Conservation (phyloP, 2,113 vertebrate species). For the Eretmochelys imbricata region DNA sequence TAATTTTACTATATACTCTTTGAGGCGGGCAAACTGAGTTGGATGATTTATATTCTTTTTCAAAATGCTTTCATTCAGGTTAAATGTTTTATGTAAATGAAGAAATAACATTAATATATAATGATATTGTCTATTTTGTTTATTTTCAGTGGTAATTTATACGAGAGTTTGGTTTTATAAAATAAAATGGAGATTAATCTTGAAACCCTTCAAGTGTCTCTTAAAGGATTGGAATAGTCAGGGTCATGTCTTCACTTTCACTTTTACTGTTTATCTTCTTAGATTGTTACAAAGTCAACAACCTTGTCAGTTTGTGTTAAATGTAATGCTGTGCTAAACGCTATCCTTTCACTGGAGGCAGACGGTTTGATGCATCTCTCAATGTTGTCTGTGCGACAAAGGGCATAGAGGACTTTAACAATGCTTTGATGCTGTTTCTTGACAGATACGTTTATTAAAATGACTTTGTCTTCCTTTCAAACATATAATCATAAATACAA, state of each 20-base stretch:
- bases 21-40: neutral
- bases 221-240: neutral
- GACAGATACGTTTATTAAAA: constrained; percentile 30
- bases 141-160: neutral
- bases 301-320: constrained; percentile 22
- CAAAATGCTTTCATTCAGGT: neutral
- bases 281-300: constrained; percentile 7
- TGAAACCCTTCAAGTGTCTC: neutral
- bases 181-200: neutral
- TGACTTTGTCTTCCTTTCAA: neutral
- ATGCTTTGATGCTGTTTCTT: neutral
- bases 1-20: neutral
- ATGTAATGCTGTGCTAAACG: neutral
- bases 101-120: neutral
- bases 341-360: neutral
- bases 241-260: neutral
- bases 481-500: neutral
- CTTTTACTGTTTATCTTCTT: constrained; percentile 13
- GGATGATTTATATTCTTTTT: neutral
- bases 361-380: neutral
- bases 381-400: neutral
- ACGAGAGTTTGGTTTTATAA: neutral
- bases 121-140: neutral
- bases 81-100: neutral
- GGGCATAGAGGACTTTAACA: neutral